Percentiles rank a stretch among this genome's conserved stretches.
These are phyloP conservation scores for Odontomachus brunneus DNA, from an alignment of 1,140 invertebrate genomes.

Conservation along the genomic window DNA sequence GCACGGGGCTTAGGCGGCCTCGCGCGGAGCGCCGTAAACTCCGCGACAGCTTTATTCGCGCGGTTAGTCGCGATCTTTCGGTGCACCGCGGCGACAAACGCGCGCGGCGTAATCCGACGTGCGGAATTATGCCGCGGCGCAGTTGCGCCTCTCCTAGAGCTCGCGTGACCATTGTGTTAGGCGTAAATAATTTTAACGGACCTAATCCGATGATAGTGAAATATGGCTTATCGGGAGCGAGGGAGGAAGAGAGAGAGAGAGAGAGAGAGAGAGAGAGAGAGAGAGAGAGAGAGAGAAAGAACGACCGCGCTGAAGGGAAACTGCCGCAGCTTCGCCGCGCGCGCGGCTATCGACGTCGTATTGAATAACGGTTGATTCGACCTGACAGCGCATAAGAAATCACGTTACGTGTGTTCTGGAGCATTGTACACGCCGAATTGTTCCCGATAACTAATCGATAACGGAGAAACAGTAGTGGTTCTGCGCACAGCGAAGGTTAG, in stretches of 20 bases:
- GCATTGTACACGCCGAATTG: conserved; percentile 39
- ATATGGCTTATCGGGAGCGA: conserved; percentile 40
- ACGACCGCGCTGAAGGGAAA: too few relatives aligned
- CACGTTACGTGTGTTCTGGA: conserved; percentile 24
- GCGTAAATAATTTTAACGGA: conserved; percentile 57
- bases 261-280: conserved; percentile 8
- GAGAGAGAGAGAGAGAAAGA: conserved; percentile 25
- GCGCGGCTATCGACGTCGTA: conserved; percentile 27
- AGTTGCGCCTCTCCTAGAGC: conserved; percentile 24
- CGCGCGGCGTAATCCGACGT: conserved; percentile 45
- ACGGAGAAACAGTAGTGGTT: background rate
- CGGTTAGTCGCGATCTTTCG: conserved; percentile 25
- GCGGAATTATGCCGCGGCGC: conserved; percentile 47
- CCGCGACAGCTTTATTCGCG: conserved; percentile 43
- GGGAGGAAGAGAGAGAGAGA: background rate
- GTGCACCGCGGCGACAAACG: conserved; percentile 18
- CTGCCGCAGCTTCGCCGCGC: background rate
- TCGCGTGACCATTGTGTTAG: conserved; percentile 57
- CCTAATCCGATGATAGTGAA: conserved; percentile 59
- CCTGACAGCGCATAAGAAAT: conserved; percentile 45
- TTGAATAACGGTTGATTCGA: conserved; percentile 52
- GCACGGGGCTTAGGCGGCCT: conserved; percentile 49
- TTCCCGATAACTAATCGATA: background rate
- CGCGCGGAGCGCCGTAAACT: conserved; percentile 25
- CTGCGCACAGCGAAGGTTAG: background rate